phyloP scores from a whole-genome alignment of 2,797 vertebrate genomes.

The Notolabrus celidotus region DNA sequence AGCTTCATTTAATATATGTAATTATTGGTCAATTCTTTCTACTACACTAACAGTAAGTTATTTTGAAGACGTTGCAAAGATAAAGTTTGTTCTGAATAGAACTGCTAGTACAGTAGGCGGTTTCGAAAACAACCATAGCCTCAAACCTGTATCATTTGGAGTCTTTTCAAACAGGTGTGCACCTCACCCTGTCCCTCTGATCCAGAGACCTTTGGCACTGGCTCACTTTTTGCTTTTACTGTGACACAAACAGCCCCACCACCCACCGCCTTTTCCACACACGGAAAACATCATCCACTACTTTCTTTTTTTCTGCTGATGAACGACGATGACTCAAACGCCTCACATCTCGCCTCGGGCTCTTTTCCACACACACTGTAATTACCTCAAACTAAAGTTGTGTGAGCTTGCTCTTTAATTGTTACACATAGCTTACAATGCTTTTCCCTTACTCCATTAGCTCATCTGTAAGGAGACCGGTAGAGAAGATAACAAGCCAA shows the following conservation, averaged over 20 bases:
- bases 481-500: background rate
- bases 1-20: too few species aligned
- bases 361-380: conserved; percentile 28
- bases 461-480: too few species aligned
- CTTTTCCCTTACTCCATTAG: conserved; percentile 6
- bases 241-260: background rate
- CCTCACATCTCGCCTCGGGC: conserved; percentile 51
- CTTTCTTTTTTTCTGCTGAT: conserved; percentile 28
- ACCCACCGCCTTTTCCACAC: background rate
- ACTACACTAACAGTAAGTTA: too few species aligned
- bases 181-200: conserved; percentile 6
- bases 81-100: too few species aligned
- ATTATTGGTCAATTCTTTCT: too few species aligned
- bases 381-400: conserved; percentile 54
- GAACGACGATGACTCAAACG: conserved; percentile 40
- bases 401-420: conserved; percentile 40
- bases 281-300: conserved; percentile 3
- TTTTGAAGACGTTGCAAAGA: too few species aligned
- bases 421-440: conserved; percentile 29
- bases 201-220: conserved; percentile 37
- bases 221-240: conserved; percentile 30
- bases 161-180: conserved; percentile 51
- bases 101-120: too few species aligned
- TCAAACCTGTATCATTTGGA: background rate
- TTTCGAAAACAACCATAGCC: too few species aligned